Conservation (phyloP, 2,113 vertebrate species). For the Oncorhynchus clarkii region DNA sequence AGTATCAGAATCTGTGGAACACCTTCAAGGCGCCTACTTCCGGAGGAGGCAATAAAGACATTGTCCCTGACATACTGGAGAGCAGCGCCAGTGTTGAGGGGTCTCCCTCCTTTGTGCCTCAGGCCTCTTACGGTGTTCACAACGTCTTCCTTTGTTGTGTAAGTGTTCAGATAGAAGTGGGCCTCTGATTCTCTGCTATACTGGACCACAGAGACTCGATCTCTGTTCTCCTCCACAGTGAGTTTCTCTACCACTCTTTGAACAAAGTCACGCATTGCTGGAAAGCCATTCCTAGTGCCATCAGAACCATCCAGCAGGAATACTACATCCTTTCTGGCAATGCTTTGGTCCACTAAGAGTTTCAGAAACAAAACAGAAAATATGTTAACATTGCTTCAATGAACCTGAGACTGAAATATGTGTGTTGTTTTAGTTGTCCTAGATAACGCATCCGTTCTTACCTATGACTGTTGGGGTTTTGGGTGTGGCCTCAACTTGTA, state of each 20-base stretch:
- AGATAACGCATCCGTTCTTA: not conserved
- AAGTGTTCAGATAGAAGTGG: too few species aligned
- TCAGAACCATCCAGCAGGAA: constrained; percentile 56
- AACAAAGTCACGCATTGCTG: constrained; percentile 49
- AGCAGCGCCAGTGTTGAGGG: too few species aligned
- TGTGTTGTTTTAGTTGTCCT: not conserved
- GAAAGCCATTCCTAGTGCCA: constrained; percentile 43
- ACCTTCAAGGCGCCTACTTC: too few species aligned
- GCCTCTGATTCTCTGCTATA: too few species aligned
- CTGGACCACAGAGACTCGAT: too few species aligned
- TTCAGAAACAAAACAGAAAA: not conserved
- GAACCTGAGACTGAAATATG: not conserved
- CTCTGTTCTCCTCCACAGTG: too few species aligned
- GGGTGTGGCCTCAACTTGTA: not conserved
- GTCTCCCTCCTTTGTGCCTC: too few species aligned
- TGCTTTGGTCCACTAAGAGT: constrained; percentile 12
- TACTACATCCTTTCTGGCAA: constrained; percentile 32
- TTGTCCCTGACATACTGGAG: too few species aligned
- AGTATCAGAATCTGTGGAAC: too few species aligned
- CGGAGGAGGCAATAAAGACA: too few species aligned
- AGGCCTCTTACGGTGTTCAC: too few species aligned
- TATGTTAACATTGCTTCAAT: not conserved
- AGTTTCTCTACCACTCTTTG: constrained; percentile 14
- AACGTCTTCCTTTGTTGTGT: too few species aligned
- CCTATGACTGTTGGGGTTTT: constrained; percentile 1